These are phyloP conservation scores for Macrotis lagotis DNA, from an alignment of 2,113 vertebrate genomes.

Conservation along the genomic window DNA sequence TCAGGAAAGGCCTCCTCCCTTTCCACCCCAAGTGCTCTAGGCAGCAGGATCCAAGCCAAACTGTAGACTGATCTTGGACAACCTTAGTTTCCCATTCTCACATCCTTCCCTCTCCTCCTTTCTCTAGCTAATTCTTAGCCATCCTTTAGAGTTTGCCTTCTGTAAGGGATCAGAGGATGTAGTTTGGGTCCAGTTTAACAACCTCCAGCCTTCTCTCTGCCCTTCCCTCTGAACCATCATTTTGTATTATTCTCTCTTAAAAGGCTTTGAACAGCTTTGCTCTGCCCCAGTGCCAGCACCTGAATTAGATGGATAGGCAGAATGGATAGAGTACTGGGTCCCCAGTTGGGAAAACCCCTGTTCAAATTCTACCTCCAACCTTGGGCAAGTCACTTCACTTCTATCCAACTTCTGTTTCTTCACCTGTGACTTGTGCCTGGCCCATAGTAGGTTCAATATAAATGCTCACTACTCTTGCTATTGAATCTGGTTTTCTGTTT, in stretches of 20 bases:
- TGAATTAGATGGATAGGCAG: neutral
- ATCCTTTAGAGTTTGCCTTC: neutral
- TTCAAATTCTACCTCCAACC: neutral
- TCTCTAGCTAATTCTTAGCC: neutral
- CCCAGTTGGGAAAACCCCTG: neutral
- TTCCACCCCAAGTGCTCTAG: neutral
- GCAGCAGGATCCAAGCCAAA: neutral
- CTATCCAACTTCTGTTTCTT: neutral
- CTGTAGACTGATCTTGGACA: fast-evolving
- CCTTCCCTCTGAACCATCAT: neutral
- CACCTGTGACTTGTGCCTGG: neutral
- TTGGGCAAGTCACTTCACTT: neutral
- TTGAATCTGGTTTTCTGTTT: neutral
- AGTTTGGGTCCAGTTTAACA: too few species aligned
- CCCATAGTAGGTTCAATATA: neutral
- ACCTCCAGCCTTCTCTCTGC: neutral
- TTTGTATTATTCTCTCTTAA: neutral
- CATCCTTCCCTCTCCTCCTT: neutral
- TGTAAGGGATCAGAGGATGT: neutral
- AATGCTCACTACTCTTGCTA: neutral
- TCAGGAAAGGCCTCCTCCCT: neutral
- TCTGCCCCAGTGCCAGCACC: neutral
- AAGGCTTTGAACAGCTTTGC: neutral
- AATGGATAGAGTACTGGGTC: neutral
- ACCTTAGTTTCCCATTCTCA: neutral